Evolutionary conservation across 30 jellyfish, hydroid and myxozoan genomes (phyloP).

Genomic region (Sanderia malayensis): DNA sequence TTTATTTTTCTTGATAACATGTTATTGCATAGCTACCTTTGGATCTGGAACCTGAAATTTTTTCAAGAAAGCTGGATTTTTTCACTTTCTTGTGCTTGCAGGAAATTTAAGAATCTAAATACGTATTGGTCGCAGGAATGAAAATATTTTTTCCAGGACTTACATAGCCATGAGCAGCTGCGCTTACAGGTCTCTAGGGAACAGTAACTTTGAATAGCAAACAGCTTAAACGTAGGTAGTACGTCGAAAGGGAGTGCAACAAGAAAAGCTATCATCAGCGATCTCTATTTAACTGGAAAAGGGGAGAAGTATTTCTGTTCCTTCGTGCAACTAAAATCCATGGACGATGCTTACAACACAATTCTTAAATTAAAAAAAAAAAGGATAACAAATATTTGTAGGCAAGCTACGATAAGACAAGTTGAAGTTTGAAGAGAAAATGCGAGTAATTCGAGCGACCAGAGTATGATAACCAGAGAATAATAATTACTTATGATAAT

Average conservation of each 20-base stretch:
- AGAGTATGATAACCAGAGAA: constrained; percentile 2
- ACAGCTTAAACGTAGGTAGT: background rate
- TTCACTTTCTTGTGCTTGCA: constrained; percentile 3
- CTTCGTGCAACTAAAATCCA: background rate
- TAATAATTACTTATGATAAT: background rate
- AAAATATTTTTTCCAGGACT: background rate
- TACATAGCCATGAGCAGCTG: constrained; percentile 5
- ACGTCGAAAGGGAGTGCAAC: constrained; percentile 1
- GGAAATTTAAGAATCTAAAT: background rate
- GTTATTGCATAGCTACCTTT: background rate
- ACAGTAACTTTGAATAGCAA: background rate
- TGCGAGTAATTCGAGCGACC: constrained; percentile 1
- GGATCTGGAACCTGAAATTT: background rate
- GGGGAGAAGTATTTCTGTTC: constrained; percentile 1
- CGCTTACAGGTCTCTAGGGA: background rate
- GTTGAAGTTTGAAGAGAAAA: background rate
- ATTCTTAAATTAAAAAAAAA: background rate
- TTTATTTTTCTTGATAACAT: background rate
- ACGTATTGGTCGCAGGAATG: background rate
- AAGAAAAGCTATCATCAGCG: background rate
- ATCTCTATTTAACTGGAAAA: background rate
- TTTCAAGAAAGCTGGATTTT: constrained; percentile 1
- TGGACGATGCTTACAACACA: constrained; percentile 1
- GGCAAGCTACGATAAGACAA: background rate
- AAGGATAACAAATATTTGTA: background rate